Evolutionary conservation across 2,113 vertebrate genomes (phyloP).

Genomic region (Macroglossus sobrinus): DNA sequence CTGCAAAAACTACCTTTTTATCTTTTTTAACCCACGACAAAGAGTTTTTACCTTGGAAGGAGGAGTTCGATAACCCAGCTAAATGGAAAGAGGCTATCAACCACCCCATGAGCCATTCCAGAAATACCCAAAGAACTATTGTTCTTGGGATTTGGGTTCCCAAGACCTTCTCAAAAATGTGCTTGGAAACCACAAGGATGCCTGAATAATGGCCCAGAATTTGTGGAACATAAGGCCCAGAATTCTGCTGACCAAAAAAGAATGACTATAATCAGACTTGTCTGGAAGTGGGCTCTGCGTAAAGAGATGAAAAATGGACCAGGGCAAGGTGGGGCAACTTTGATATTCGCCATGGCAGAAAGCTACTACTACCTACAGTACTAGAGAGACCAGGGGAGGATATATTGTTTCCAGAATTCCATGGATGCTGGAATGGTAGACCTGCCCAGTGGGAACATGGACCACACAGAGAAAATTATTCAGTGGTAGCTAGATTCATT

Average conservation of each 20-base stretch:
- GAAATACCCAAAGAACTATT: slow-evolving; percentile 17
- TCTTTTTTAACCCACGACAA: background rate
- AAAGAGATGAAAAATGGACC: background rate
- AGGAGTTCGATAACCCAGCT: background rate
- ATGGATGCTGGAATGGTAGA: background rate
- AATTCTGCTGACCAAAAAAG: slow-evolving; percentile 19
- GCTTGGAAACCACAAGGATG: slow-evolving; percentile 51
- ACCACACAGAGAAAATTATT: background rate
- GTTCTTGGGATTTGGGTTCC: slow-evolving; percentile 28
- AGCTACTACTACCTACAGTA: background rate
- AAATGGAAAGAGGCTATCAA: background rate
- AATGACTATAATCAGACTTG: background rate
- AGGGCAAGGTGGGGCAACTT: background rate
- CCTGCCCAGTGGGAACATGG: background rate
- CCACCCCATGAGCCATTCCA: background rate
- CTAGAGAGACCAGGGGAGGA: background rate
- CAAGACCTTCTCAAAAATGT: slow-evolving; percentile 54
- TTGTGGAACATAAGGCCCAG: slow-evolving; percentile 25
- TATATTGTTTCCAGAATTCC: background rate
- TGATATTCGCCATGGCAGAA: background rate
- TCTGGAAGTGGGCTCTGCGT: background rate
- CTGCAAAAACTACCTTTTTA: background rate
- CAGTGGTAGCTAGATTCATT: background rate
- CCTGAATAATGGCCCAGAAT: slow-evolving; percentile 56
- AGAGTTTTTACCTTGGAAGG: background rate